Evolutionary conservation across 2,888 invertebrate species (phyloP).

Genomic region (Standfussiana lucernea): DNA sequence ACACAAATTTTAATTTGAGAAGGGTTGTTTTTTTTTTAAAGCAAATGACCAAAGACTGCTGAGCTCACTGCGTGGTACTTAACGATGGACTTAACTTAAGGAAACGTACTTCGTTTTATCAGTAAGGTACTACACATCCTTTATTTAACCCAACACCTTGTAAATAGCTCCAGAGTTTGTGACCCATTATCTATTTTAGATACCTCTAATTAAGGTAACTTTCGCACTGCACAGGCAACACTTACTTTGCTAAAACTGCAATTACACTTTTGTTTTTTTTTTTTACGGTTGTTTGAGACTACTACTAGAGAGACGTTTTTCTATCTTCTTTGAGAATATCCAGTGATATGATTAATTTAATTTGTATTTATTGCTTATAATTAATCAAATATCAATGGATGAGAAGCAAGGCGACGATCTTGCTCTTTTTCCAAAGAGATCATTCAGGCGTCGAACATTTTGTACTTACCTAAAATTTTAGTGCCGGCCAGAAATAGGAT

Average conservation of each 20-base stretch:
- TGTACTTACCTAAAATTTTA: neutral
- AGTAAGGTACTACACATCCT: neutral
- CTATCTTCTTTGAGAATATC: neutral
- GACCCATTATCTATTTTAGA: neutral
- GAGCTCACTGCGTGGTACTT: neutral
- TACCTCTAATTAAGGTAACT: neutral
- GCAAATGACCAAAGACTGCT: neutral
- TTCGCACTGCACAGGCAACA: neutral
- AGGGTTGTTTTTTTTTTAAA: neutral
- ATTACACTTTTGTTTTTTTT: neutral
- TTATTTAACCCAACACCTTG: neutral
- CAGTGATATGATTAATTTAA: neutral
- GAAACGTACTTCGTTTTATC: neutral
- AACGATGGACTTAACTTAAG: neutral
- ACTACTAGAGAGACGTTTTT: neutral
- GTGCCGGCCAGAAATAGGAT: neutral
- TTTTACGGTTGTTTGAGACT: neutral
- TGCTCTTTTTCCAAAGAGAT: slow-evolving; percentile 10
- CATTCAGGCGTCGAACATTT: neutral
- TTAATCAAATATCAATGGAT: neutral
- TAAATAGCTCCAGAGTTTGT: neutral
- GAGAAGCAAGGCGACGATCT: neutral
- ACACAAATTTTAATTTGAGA: no score
- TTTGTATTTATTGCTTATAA: no score
- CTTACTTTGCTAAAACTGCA: neutral